Evolutionary conservation across 2,888 invertebrate genomes (phyloP), one percentile per base, ranked within the genome.

Genomic region (Luperina testacea): DNA sequence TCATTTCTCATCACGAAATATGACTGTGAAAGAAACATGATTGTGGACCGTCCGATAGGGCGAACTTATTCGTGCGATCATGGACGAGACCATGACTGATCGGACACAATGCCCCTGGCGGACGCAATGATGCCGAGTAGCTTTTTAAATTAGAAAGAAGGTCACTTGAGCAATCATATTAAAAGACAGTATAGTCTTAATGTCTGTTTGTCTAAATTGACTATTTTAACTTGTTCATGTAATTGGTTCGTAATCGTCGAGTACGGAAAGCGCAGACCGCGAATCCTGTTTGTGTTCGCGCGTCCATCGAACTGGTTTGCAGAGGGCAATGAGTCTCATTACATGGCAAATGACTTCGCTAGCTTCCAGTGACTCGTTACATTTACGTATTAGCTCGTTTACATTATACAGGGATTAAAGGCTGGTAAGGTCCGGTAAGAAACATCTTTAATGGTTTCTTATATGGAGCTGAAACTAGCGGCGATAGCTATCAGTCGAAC

Each of bases 81-180:
- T 92, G 93, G 93, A 92, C 92, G 92, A 90, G 92, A 92, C 95
- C 95, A 93, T 94, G 93, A 93, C 95, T 87, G 94, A 95, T 95
- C 92, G 92, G 91, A 89, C 92, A 94, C 93, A 94, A 94, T 92
- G 92, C 92, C 91, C 88, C 89, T 85, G 90, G 90, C 91, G 91
- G 91, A 92, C 90, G 91, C 90, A 90, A 90, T 90, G 91, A 90
- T 88, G 85, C 87, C 89, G 81, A 90, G 84, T 77, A 88, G 86
- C 88, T 91, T 92, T 92, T 90, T 87, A 84, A 91, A 90, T 89
- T 88, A 86, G 82, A 89, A 91, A 90, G 83, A 90, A 91, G 92
- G 91, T 91, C 90, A 90, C 72, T 89, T 88, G 64, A 78, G 82
- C 76, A 81, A 76, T 69, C 75, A 81, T 59, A 71, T 75, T 78